phyloP scores from a whole-genome alignment of 2,113 vertebrate genomes.

The Lophotis ruficrista region DNA sequence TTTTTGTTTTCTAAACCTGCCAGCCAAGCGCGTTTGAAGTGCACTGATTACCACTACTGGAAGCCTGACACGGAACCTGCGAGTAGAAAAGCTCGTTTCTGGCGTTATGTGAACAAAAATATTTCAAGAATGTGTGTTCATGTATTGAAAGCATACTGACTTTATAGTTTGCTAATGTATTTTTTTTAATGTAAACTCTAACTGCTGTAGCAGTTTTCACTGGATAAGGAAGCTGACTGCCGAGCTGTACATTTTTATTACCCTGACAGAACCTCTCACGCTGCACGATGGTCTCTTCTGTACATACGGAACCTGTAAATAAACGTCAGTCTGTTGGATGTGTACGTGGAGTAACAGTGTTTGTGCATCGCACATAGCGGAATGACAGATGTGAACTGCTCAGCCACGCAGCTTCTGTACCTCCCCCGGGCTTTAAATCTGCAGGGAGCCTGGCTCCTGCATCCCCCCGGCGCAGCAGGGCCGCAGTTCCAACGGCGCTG shows the following conservation, averaged over 20 bases:
- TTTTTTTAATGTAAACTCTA: constrained; percentile 23
- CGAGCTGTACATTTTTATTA: constrained; percentile 27
- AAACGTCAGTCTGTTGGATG: constrained; percentile 57
- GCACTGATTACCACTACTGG: constrained; percentile 24
- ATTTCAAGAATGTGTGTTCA: neutral
- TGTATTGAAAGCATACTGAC: neutral
- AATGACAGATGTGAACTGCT: neutral
- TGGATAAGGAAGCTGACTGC: neutral
- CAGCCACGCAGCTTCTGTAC: neutral
- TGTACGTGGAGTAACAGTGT: neutral
- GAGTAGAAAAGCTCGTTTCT: neutral
- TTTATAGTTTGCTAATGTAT: neutral
- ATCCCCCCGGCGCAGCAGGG: no score
- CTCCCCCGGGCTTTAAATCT: rapidly evolving
- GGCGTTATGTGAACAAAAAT: neutral
- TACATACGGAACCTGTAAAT: constrained; percentile 72
- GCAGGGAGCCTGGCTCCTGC: no score
- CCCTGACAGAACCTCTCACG: constrained; percentile 6
- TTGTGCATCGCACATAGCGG: rapidly evolving
- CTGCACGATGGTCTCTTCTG: constrained; percentile 55
- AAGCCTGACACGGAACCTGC: constrained; percentile 17
- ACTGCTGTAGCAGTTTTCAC: constrained; percentile 6
- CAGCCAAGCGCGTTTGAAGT: constrained; percentile 37
- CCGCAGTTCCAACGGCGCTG: rapidly evolving
- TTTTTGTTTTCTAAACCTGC: neutral